Base-by-base conservation (phyloP, 2,888 invertebrate genomes). In the Drosophila atripex region DNA sequence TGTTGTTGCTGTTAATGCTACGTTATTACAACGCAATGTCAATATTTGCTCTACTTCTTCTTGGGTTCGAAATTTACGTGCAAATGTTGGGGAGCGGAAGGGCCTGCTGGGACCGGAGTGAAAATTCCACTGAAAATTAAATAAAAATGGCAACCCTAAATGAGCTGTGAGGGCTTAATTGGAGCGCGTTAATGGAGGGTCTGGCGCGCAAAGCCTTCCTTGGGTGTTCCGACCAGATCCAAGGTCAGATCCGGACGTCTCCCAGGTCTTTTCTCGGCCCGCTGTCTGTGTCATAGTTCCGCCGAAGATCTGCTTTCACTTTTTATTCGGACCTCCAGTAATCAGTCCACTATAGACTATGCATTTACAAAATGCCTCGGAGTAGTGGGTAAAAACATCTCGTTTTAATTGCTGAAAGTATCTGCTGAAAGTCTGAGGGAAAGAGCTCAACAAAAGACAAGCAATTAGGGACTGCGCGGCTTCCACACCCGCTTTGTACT, bases 1-100 rank as follows among this genome's bases (percentile, higher is more conserved):
- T 47, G 57, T 47, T 38, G 53, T 60, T 63, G 68, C 49, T 78
- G 83, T 70, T 87, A 85, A 86, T 87, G 88, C 84, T 78, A 78
- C 88, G 78, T 85, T 85, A 85, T 85, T 85, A 85, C 85, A 87
- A 83, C 86, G 80, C 78, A 87, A 87, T 85, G 86, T 82, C 86
- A 85, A 85, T 87, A 85, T 85, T 85, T 87, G 75, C 71, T 68
- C 14, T 45, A 53, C 64, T 64, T 64, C 51, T 45, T 63, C 12
- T 63, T 46, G 68, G 45, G 63, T 71, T 72, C 74, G 79, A 76
- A 85, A 80, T 80, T 76, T 82, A 73, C 60, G 66, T 73, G 83
- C 77, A 86, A 86, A 77, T 85, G 86, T 77, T 85, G 78, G 87
- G 76, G 12, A 1, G 6, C 9, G 7, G 46, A 21, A 30, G 18